A percentile compares a stretch with the other conserved stretches of the same genome.
Evolutionary conservation across 2,888 invertebrate genomes (phyloP).

Genomic region (Ecdyonurus torrentis): DNA sequence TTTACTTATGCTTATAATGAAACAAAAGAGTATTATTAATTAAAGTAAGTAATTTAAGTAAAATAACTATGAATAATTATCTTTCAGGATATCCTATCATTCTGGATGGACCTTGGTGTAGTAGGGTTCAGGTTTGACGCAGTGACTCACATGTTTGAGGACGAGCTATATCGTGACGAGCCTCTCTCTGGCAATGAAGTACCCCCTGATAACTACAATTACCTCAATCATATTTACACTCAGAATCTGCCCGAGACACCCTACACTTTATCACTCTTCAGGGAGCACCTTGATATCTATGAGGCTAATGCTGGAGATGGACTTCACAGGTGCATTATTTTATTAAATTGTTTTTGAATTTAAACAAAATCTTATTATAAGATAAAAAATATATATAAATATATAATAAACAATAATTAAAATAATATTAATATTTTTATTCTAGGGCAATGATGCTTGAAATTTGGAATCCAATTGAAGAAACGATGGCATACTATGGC

Average conservation of each 20-base stretch:
- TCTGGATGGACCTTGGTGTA: constrained; percentile 41
- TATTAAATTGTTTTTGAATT: too few relatives aligned
- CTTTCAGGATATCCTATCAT: constrained; percentile 27
- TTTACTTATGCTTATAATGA: too few relatives aligned
- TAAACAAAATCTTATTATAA: too few relatives aligned
- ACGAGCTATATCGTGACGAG: constrained; percentile 20
- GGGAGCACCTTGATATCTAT: neutral
- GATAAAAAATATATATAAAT: too few relatives aligned
- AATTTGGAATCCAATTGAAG: constrained; percentile 17
- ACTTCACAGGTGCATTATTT: neutral
- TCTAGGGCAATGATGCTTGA: constrained; percentile 21
- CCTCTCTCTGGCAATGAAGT: constrained; percentile 16
- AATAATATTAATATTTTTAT: neutral
- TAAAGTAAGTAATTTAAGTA: too few relatives aligned
- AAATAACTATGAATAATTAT: too few relatives aligned
- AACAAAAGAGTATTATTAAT: too few relatives aligned
- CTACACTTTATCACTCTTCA: neutral
- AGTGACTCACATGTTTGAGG: constrained; percentile 23
- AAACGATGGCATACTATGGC: constrained; percentile 21
- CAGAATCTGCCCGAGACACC: constrained; percentile 20
- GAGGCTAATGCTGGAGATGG: neutral
- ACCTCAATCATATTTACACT: constrained; percentile 25
- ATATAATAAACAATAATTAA: neutral
- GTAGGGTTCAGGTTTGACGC: constrained; percentile 43
- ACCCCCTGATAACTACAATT: constrained; percentile 19